Evolutionary conservation across 2,888 invertebrate species (phyloP).

Genomic region (Dexiosoma caninum): DNA sequence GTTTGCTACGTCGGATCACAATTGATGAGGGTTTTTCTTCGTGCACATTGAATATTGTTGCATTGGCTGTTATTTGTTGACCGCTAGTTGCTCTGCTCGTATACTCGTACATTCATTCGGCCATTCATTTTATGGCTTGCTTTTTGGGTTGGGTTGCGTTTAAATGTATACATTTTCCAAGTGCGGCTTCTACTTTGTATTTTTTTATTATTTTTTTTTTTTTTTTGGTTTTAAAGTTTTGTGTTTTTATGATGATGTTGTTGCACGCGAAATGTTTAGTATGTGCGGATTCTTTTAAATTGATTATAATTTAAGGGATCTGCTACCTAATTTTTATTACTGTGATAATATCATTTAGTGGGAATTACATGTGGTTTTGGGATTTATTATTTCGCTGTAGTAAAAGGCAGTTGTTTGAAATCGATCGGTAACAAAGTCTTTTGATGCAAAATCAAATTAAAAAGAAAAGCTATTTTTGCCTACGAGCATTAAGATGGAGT

Average conservation of each 20-base stretch:
- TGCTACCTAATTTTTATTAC: slow-evolving; percentile 61
- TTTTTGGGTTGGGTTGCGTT: slow-evolving; percentile 64
- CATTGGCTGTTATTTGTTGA: slow-evolving; percentile 1
- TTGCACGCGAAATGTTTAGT: slow-evolving; percentile 64
- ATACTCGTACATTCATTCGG: slow-evolving; percentile 16
- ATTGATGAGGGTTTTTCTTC: slow-evolving; percentile 56
- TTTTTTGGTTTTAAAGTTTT: slow-evolving; percentile 13
- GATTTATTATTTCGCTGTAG: slow-evolving; percentile 22
- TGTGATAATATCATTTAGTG: slow-evolving; percentile 60
- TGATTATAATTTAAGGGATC: slow-evolving; percentile 64
- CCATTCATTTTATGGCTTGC: slow-evolving; percentile 44
- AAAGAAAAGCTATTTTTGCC: slow-evolving; percentile 39
- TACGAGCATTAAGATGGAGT: slow-evolving; percentile 49
- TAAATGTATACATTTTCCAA: slow-evolving; percentile 50
- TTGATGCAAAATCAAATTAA: slow-evolving; percentile 52
- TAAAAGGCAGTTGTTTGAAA: neutral
- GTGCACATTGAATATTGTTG: slow-evolving; percentile 33
- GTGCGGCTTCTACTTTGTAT: slow-evolving; percentile 63
- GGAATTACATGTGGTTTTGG: slow-evolving; percentile 58
- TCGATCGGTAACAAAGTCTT: slow-evolving; percentile 33
- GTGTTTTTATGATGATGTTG: slow-evolving; percentile 65
- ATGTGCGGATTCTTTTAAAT: slow-evolving; percentile 64
- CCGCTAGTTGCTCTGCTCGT: neutral
- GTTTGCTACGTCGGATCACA: slow-evolving; percentile 45
- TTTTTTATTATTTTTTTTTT: slow-evolving; percentile 44